A percentile compares a stretch with the other conserved stretches of the same genome.
Conservation (phyloP, 2,797 vertebrate genomes). For the Melanotaenia boesemani region DNA sequence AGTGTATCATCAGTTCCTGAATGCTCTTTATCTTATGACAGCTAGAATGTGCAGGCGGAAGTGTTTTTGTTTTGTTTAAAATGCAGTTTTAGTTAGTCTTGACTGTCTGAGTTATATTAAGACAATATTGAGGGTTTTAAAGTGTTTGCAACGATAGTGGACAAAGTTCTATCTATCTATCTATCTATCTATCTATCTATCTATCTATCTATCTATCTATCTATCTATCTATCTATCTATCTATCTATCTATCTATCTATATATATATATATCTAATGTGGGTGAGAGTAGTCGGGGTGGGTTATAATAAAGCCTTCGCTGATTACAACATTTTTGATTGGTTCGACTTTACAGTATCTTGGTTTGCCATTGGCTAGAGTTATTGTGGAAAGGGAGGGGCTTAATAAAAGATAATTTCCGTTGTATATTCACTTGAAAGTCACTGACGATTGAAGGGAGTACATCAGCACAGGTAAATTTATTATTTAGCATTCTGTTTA, state of each 20-base stretch:
- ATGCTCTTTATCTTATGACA: neutral
- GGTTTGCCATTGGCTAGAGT: conserved; percentile 53
- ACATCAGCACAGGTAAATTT: conserved; percentile 72
- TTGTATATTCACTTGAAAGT: conserved; percentile 63
- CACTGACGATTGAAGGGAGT: conserved; percentile 62
- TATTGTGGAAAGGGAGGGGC: conserved; percentile 42
- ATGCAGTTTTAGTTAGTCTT: too few relatives aligned
- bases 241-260: too few relatives aligned
- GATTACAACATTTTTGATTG: conserved; percentile 47
- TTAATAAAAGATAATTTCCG: conserved; percentile 51
- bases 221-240: neutral
- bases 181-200: too few relatives aligned
- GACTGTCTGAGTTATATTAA: too few relatives aligned
- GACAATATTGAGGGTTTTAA: too few relatives aligned
- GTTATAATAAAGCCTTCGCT: rapidly evolving
- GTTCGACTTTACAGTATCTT: neutral
- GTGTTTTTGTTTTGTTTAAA: neutral
- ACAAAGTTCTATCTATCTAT: too few relatives aligned
- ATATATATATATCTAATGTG: neutral
- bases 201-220: too few relatives aligned
- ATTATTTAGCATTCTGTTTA: neutral
- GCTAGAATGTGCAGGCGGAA: neutral
- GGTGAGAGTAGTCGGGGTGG: conserved; percentile 20
- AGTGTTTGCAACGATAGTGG: too few relatives aligned
- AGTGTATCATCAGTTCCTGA: conserved; percentile 3